Evolutionary conservation across 1,140 invertebrate genomes (phyloP), one percentile per base, ranked within the genome.

Genomic region (Camponotus pennsylvanicus): DNA sequence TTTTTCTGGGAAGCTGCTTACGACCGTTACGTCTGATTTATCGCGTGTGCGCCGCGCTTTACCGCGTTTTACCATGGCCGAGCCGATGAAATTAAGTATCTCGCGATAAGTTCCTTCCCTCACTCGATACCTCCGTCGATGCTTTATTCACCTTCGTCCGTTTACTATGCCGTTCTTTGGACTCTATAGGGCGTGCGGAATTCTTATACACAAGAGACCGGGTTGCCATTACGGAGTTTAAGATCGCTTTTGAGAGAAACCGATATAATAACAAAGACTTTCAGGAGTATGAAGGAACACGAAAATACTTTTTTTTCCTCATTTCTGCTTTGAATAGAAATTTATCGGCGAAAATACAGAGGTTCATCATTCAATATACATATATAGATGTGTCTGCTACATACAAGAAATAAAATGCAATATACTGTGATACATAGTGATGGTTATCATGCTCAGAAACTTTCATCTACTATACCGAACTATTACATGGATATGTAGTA

Each of bases 1-100:
- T 91, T 92, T 90, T 90, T 86, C 78, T 85, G 67, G 77, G 89
- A 90, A 91, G 89, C 88, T 90, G 86, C 91, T 92, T 92, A 90
- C 88, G 67, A 75, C 73, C 86, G 85, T 91, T 92, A 83, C 78
- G 37, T 87, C 87, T 91, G 91, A 92, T 92, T 92, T 91, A 92
- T 91, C 57, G 79, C 40, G n/a, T 71, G 77, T 71, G 77, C 80
- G 71, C 67, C 77, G 84, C 67, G 70, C 15, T 84, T 87, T 82
- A 59, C 78, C 69, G 37, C 83, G 86, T 73, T 49, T 61, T 64
- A 57, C 69, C 63, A 45, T 55, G 42, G 45, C 63, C 67, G 52
- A 66, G 69, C 73, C 52, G 45, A 57, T 52, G 69, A 85, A 91
- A 90, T 91, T 91, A 91, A 91, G 84, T 89, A 89, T 73, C 83